Evolutionary conservation across 2,113 vertebrate genomes (phyloP).

Genomic region (Willisornis vidua): DNA sequence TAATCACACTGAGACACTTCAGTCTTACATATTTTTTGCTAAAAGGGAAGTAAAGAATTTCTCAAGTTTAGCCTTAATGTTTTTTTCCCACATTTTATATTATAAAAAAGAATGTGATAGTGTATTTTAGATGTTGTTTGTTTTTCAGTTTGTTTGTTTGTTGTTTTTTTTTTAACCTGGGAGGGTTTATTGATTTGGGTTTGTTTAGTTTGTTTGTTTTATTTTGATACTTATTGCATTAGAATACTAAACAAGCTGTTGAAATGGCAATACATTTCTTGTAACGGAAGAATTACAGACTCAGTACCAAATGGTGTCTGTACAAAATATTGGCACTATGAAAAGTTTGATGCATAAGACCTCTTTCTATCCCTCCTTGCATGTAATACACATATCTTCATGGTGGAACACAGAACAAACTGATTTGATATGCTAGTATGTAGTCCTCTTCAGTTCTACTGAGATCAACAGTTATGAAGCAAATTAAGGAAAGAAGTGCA

Average conservation of each 20-base stretch:
- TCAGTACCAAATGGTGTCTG: background rate
- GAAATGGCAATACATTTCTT: background rate
- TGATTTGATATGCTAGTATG: background rate
- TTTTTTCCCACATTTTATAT: background rate
- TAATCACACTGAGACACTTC: background rate
- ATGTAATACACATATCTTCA: background rate
- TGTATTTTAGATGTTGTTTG: background rate
- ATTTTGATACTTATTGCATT: background rate
- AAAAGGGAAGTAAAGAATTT: background rate
- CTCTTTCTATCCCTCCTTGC: background rate
- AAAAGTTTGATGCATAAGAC: background rate
- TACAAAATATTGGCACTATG: background rate
- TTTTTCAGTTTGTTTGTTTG: background rate
- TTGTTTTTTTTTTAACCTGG: background rate
- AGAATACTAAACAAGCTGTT: background rate
- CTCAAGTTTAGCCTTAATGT: background rate
- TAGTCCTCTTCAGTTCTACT: background rate
- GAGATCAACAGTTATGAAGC: background rate
- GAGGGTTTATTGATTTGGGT: accelerated
- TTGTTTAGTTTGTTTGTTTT: background rate
- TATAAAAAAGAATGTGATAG: background rate
- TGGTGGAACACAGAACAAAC: background rate
- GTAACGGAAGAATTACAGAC: background rate
- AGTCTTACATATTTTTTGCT: background rate
- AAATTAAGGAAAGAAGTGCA: background rate